These are phyloP conservation scores for Rhinichthys osculus DNA, from an alignment of 2,797 vertebrate species.

Conservation along the genomic window DNA sequence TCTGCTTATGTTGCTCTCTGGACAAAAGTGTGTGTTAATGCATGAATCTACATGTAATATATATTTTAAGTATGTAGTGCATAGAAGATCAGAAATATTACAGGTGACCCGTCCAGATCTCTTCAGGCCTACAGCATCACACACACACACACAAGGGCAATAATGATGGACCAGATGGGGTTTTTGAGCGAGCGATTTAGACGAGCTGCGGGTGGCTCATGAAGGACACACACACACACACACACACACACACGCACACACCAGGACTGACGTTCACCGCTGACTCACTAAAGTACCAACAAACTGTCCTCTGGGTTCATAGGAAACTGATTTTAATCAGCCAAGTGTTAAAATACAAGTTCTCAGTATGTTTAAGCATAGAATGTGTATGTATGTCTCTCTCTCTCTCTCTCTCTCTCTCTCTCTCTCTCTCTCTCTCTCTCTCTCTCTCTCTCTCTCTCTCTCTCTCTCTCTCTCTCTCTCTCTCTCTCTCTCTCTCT, in stretches of 20 bases:
- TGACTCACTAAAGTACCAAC: constrained; percentile 18
- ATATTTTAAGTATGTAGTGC: too few species aligned
- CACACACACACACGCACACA: not conserved
- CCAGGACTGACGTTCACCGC: not conserved
- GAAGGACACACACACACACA: constrained; percentile 59
- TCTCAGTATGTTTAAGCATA: not conserved
- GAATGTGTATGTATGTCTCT: not conserved
- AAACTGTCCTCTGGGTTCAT: constrained; percentile 33
- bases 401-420: too few species aligned
- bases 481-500: too few species aligned
- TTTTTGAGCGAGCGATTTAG: constrained; percentile 81
- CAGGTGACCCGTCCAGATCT: constrained; percentile 2
- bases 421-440: too few species aligned
- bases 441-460: too few species aligned
- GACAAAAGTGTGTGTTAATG: not conserved
- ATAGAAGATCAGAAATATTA: not conserved
- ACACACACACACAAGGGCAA: constrained; percentile 61
- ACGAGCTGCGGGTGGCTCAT: constrained; percentile 76
- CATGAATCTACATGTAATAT: not conserved
- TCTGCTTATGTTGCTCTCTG: not conserved
- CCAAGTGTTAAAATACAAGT: constrained; percentile 6
- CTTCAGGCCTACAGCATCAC: constrained; percentile 4
- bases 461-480: too few species aligned
- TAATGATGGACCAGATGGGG: constrained; percentile 84
- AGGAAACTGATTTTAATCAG: constrained; percentile 34